These are phyloP conservation scores for Coracias cyanogaster DNA, from an alignment of 2,797 vertebrate genomes.

Conservation along the genomic window DNA sequence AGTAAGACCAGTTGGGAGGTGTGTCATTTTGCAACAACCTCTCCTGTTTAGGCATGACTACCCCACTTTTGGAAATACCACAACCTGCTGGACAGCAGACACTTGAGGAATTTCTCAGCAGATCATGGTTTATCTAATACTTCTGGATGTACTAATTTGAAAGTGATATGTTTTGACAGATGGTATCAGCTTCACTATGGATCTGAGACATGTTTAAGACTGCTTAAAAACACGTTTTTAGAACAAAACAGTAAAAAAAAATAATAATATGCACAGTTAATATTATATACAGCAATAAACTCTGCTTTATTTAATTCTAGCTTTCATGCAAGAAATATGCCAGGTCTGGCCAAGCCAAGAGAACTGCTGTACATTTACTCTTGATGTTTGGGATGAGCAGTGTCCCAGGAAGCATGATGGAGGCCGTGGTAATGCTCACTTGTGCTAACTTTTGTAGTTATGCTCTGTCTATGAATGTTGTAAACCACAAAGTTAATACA, in stretches of 20 bases:
- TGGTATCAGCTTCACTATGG: neutral
- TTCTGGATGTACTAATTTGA: neutral
- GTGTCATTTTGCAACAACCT: accelerated
- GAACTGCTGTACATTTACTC: neutral
- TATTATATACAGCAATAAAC: neutral
- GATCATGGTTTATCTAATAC: neutral
- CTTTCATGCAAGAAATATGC: neutral
- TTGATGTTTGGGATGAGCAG: neutral
- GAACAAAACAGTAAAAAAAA: neutral
- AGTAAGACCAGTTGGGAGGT: neutral
- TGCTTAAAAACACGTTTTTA: neutral
- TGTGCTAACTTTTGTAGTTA: neutral
- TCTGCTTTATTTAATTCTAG: neutral
- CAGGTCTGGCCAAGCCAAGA: neutral
- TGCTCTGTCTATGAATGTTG: neutral
- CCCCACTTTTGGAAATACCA: neutral
- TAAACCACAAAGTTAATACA: neutral
- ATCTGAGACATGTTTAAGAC: neutral
- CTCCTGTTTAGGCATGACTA: neutral
- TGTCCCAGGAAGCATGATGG: neutral
- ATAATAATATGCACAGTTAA: neutral
- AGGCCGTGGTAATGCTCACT: neutral
- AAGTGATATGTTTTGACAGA: neutral
- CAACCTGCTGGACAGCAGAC: neutral
- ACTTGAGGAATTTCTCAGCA: neutral